Evolutionary conservation across 1,140 invertebrate species (phyloP).

Genomic region (Eulimnadia texana): DNA sequence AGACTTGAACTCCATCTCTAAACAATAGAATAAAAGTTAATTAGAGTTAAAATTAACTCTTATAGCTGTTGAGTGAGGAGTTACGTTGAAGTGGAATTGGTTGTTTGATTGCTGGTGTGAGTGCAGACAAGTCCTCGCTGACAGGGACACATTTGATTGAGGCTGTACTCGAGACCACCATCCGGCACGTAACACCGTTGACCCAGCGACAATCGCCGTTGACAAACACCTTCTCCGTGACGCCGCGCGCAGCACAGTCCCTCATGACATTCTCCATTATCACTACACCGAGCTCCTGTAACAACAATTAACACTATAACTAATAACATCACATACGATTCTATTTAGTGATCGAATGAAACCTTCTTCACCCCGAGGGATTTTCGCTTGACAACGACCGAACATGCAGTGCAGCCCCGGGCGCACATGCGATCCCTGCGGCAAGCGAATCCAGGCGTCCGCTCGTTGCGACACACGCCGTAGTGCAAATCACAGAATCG

Average conservation of each 20-base stretch:
- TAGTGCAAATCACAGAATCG: constrained; percentile 23
- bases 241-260: constrained; percentile 23
- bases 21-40: too few species aligned
- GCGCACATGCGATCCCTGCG: constrained; percentile 22
- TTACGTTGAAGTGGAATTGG: neutral
- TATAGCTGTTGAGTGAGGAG: too few species aligned
- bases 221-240: constrained; percentile 24
- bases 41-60: too few species aligned
- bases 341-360: too few species aligned
- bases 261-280: constrained; percentile 20
- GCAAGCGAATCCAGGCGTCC: constrained; percentile 19
- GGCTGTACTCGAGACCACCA: constrained; percentile 22
- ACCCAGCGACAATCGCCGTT: constrained; percentile 19
- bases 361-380: constrained; percentile 19
- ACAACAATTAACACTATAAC: neutral
- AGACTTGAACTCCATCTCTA: too few species aligned
- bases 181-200: constrained; percentile 23
- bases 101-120: neutral
- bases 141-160: constrained; percentile 23
- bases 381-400: constrained; percentile 20
- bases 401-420: constrained; percentile 22
- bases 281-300: constrained; percentile 20
- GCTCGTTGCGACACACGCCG: constrained; percentile 18
- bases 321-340: neutral
- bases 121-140: constrained; percentile 19